Evolutionary conservation across 2,113 vertebrate species (phyloP).

Genomic region (Cacatua alba): DNA sequence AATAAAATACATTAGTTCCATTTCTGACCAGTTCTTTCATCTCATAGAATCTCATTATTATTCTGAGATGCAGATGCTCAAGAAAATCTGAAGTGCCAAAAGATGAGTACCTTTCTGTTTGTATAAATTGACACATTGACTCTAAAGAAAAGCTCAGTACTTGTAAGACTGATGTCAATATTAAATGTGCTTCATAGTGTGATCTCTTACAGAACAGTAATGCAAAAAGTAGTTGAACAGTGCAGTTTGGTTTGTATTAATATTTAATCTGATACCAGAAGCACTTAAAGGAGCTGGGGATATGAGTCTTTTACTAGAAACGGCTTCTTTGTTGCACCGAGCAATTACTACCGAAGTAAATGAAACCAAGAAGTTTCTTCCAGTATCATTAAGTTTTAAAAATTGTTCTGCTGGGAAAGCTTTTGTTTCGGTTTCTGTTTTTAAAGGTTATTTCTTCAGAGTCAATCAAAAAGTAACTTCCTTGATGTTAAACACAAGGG

Average conservation of each 20-base stretch:
- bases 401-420: conserved; percentile 44
- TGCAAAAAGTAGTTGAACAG: conserved; percentile 16
- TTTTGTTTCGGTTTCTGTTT: conserved; percentile 17
- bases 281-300: conserved; percentile 71
- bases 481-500: conserved; percentile 14
- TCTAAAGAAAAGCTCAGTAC: conserved; percentile 39
- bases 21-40: background rate
- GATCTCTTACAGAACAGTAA: conserved; percentile 39
- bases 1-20: background rate
- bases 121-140: background rate
- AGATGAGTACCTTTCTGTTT: background rate
- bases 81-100: background rate
- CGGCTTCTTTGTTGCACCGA: conserved; percentile 41
- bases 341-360: conserved; percentile 45
- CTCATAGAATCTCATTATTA: background rate
- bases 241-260: conserved; percentile 72
- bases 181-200: background rate
- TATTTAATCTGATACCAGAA: conserved; percentile 72
- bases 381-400: conserved; percentile 33
- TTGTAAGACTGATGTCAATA: conserved; percentile 18
- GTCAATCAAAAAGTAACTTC: conserved; percentile 28
- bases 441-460: conserved; percentile 25
- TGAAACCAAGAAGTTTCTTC: conserved; percentile 60
- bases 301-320: conserved; percentile 54
- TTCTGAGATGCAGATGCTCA: background rate